A percentile compares a stretch with the other conserved stretches of the same genome.
These are phyloP conservation scores for Drosophila busckii DNA, from an alignment of 1,140 invertebrate species.

Conservation along the genomic window DNA sequence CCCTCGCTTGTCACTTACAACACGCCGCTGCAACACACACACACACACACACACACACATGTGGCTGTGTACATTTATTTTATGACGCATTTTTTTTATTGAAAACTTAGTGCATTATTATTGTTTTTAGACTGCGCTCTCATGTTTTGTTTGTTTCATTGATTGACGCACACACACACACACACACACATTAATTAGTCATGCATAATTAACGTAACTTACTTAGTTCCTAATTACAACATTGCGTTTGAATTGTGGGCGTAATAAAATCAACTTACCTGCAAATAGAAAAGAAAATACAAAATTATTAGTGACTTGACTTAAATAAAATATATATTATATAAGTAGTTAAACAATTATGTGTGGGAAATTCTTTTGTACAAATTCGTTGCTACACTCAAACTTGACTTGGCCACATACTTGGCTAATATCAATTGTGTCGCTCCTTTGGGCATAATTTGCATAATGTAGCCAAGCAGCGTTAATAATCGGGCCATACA, in stretches of 20 bases:
- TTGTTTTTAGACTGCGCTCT: constrained; percentile 42
- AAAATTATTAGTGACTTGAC: constrained; percentile 6
- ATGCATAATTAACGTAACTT: constrained; percentile 15
- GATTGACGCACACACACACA: constrained; percentile 3
- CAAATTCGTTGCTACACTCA: no score
- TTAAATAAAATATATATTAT: neutral
- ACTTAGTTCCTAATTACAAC: constrained; percentile 11
- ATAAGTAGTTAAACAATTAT: neutral
- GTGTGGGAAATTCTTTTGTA: neutral
- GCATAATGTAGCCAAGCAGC: no score
- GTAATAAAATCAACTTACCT: constrained; percentile 42
- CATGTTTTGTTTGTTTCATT: constrained; percentile 26
- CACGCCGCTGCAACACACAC: no score
- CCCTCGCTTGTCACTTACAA: no score
- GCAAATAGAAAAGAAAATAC: constrained; percentile 13
- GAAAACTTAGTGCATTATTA: constrained; percentile 63
- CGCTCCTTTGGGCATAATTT: no score
- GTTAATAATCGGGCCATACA: no score
- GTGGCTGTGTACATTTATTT: constrained; percentile 58
- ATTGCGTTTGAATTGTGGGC: constrained; percentile 17
- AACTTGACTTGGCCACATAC: no score
- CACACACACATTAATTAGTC: constrained; percentile 23
- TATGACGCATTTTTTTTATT: constrained; percentile 67
- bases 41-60: constrained; percentile 8
- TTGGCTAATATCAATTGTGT: neutral